phyloP scores from a whole-genome alignment of 1,140 invertebrate genomes.

The Drosophila sechellia region DNA sequence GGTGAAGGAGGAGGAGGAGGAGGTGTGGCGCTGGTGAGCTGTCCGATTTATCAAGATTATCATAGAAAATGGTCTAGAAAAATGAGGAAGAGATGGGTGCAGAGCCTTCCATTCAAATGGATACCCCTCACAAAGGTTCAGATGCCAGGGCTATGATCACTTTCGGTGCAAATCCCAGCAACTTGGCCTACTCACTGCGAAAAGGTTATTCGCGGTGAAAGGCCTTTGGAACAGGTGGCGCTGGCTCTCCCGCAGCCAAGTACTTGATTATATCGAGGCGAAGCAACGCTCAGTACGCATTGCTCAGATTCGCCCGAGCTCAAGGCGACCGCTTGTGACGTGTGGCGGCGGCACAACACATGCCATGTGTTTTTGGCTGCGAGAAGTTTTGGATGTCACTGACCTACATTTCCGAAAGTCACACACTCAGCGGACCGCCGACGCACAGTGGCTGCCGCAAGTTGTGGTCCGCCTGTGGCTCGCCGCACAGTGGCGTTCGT shows the following conservation, averaged over 20 bases:
- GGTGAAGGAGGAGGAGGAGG: slow-evolving; percentile 90
- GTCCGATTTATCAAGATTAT: background rate
- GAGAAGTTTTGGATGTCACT: slow-evolving; percentile 74
- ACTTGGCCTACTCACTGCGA: background rate
- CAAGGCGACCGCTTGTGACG: background rate
- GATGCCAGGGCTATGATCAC: no score
- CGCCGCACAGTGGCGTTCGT: background rate
- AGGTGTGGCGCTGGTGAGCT: slow-evolving; percentile 96
- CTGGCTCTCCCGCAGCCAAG: background rate
- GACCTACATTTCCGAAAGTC: slow-evolving; percentile 78
- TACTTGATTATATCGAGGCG: background rate
- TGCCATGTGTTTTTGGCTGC: slow-evolving; percentile 37
- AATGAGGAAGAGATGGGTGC: no score
- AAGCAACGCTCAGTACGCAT: background rate
- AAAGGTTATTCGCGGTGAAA: slow-evolving; percentile 25
- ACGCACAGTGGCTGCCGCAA: slow-evolving; percentile 30
- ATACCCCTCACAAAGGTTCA: no score
- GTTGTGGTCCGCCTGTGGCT: slow-evolving; percentile 1
- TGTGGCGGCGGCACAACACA: background rate
- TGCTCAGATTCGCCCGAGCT: no score
- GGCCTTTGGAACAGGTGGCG: slow-evolving; percentile 5
- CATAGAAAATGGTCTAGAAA: no score
- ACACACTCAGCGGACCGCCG: slow-evolving; percentile 13
- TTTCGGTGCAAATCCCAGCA: no score
- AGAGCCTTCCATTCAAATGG: no score